These are phyloP conservation scores for Alectoris magna DNA, from an alignment of 2,797 vertebrate species.

Conservation along the genomic window DNA sequence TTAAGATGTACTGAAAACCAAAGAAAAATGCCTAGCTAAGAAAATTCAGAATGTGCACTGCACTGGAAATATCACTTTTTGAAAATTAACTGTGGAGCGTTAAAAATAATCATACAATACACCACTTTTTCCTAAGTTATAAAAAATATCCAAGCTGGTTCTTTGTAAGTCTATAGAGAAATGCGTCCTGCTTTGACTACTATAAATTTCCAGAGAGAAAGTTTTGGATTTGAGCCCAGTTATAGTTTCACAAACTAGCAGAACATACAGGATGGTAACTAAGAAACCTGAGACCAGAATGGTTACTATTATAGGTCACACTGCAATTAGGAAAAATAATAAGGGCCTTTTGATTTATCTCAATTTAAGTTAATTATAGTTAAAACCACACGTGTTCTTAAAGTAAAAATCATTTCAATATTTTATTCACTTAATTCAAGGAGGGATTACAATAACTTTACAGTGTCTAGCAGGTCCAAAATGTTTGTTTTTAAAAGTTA, in stretches of 20 bases:
- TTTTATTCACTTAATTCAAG: neutral
- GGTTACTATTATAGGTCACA: neutral
- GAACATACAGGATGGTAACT: neutral
- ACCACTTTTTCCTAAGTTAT: neutral
- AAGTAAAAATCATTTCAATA: neutral
- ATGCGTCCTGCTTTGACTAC: neutral
- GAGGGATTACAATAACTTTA: neutral
- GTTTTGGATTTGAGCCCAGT: neutral
- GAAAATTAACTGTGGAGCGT: neutral
- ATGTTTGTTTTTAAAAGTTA: neutral
- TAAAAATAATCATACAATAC: neutral
- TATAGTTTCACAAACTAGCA: neutral
- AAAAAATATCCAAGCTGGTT: neutral
- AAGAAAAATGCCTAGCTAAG: neutral
- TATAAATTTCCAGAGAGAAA: neutral
- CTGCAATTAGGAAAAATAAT: constrained; percentile 25
- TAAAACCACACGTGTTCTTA: neutral
- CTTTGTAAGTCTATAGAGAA: neutral
- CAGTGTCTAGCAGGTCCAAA: neutral
- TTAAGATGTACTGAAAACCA: neutral
- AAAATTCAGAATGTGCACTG: neutral
- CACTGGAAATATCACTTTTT: neutral
- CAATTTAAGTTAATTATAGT: neutral
- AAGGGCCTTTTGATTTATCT: constrained; percentile 35
- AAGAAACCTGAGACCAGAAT: constrained; percentile 15